Conservation (phyloP, 2,113 vertebrate genomes). For the Pelodiscus sinensis region DNA sequence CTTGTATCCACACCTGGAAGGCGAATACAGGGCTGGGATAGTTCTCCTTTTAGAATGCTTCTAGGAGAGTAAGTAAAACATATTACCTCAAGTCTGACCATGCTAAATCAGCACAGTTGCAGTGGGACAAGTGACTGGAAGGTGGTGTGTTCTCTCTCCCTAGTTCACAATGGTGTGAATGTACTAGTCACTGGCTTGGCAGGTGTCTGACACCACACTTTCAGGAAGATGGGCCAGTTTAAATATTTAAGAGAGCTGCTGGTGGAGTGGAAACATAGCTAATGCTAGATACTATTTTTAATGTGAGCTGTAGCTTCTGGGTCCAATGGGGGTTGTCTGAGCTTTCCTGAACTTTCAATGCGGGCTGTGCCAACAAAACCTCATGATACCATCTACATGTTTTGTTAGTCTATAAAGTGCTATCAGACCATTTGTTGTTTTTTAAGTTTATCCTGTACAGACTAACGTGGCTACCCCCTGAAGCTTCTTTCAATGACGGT, state of each 20-base stretch:
- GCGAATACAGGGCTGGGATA: background rate
- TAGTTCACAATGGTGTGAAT: background rate
- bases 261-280: background rate
- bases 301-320: background rate
- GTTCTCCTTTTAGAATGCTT: background rate
- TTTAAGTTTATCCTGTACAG: no score
- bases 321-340: background rate
- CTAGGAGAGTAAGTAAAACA: background rate
- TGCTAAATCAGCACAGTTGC: background rate
- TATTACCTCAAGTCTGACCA: background rate
- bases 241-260: fast-evolving
- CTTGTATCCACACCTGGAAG: background rate
- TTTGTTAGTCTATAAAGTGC: no score
- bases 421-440: no score
- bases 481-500: no score
- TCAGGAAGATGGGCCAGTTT: background rate
- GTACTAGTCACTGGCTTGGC: background rate
- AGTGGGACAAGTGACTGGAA: background rate
- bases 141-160: background rate
- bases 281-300: background rate
- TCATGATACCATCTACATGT: no score
- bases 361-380: no score
- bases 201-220: background rate
- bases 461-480: no score
- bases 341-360: background rate